Base-by-base conservation (phyloP, 2,113 vertebrate genomes). In the Pomatorhinus ruficollis region DNA sequence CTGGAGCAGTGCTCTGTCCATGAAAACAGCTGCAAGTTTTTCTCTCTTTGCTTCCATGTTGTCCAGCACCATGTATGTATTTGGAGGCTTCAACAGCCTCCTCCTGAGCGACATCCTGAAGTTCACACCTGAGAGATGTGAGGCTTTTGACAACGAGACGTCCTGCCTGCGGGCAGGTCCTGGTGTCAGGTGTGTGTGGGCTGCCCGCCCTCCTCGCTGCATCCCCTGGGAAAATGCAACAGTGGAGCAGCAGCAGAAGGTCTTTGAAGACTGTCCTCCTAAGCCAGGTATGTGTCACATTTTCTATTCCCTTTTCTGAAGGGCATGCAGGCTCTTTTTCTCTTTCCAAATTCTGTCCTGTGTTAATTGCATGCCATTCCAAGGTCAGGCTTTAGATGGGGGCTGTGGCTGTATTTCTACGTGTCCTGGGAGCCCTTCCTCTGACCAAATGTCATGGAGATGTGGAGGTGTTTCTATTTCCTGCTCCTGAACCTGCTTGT, bases 51-150 rank as follows among this genome's bases (percentile, higher is more conserved):
- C 33, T 79, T 70, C 23, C 42, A 4, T 57, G 45, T 61, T 95
- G 40, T 74, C 12, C 96, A 99, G 99, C 71, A 98, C 97, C 39
- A 99, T 99, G 99, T 99, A 99, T n/a, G 88, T 99, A 15, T 99
- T 99, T 28, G 99, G 99, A 21, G 99, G 99, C 53, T 99, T 99
- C 97, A 99, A 99, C 97, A 99, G 99, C 96, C 98, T 99, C 63
- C 98, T 99, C 53, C 98, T 99, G 79, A 98, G 98, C 2, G 99
- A 99, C 84, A 89, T 99, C 39, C 97, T 99, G 50, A 95, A 97
- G 65, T 99, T 98, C 92, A 99, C 98, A 2, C 98, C 98, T 0
- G 98, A 98, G 74, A 98, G 95, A 83, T 99, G 99, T 27, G 97
- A 96, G 10, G 98, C 98, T 8, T 98, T 99, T 79, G 89, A 19